Percentiles rank a stretch among this genome's conserved stretches.
Evolutionary conservation across 2,888 invertebrate genomes (phyloP).

Genomic region (Chalcosyrphus nemorum): DNA sequence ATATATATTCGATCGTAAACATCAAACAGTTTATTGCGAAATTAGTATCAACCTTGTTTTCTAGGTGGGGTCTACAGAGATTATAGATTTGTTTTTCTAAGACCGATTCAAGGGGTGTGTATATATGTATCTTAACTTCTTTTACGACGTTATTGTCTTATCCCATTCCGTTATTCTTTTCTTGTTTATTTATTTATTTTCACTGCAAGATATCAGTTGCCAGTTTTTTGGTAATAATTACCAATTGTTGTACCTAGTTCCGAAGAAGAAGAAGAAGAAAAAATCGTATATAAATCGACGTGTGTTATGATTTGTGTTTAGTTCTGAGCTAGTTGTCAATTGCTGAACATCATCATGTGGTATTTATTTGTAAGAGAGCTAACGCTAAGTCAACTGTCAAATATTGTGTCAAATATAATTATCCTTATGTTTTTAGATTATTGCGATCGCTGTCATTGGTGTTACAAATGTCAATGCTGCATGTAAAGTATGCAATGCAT

Average conservation of each 20-base stretch:
- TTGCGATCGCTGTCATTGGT: conserved; percentile 6
- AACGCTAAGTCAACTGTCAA: not conserved
- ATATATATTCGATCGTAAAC: not conserved
- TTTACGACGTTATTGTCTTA: not conserved
- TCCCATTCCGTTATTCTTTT: no score
- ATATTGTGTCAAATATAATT: not conserved
- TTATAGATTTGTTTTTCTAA: no score
- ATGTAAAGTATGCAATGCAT: conserved; percentile 75
- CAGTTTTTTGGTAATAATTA: conserved; percentile 19
- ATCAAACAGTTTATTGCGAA: not conserved
- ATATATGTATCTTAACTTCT: not conserved
- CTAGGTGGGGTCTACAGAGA: not conserved
- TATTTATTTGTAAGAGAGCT: conserved; percentile 15
- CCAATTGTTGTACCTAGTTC: conserved; percentile 15
- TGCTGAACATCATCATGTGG: conserved; percentile 29
- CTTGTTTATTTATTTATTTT: conserved; percentile 6
- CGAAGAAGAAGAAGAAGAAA: no score
- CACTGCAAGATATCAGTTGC: conserved; percentile 2
- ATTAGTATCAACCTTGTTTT: not conserved
- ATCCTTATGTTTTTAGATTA: conserved; percentile 12
- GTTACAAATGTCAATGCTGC: conserved; percentile 63
- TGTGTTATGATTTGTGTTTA: not conserved
- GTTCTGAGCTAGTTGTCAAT: conserved; percentile 12
- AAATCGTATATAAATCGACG: conserved; percentile 32
- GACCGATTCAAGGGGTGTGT: no score